These are phyloP conservation scores for Rallus crepitans DNA, from an alignment of 2,797 vertebrate species.

Conservation along the genomic window DNA sequence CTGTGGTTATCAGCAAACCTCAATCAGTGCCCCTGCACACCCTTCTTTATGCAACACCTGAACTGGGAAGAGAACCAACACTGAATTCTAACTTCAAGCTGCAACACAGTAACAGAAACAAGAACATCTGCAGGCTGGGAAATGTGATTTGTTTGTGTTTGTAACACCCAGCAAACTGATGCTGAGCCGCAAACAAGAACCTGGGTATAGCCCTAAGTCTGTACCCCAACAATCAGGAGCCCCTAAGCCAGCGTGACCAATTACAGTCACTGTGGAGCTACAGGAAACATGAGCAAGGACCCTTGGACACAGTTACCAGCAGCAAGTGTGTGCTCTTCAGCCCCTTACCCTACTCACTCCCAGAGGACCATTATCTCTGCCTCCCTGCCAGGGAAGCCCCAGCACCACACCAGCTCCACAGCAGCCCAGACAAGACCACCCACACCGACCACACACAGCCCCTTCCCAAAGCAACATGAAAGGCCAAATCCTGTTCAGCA, in stretches of 20 bases:
- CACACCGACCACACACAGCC: rapidly evolving
- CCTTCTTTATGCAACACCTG: neutral
- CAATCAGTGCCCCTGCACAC: neutral
- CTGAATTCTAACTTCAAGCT: neutral
- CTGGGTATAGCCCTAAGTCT: neutral
- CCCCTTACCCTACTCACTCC: rapidly evolving
- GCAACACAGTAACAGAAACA: neutral
- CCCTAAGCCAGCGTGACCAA: neutral
- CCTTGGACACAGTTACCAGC: neutral
- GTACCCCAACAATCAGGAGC: neutral
- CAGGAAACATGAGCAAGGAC: neutral
- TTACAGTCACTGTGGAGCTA: neutral
- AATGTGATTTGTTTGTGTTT: neutral
- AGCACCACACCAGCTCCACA: rapidly evolving
- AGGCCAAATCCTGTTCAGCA: neutral
- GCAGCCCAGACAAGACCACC: neutral
- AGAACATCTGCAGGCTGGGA: neutral
- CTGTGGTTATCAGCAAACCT: neutral
- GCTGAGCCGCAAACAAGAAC: neutral
- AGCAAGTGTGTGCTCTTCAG: neutral
- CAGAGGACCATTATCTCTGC: neutral
- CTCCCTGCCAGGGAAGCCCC: too few species aligned
- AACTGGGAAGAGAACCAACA: neutral
- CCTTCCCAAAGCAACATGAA: neutral
- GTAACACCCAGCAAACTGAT: neutral